phyloP scores from a whole-genome alignment of 64 coral and sea anemone species.

The Stylophora pistillata region DNA sequence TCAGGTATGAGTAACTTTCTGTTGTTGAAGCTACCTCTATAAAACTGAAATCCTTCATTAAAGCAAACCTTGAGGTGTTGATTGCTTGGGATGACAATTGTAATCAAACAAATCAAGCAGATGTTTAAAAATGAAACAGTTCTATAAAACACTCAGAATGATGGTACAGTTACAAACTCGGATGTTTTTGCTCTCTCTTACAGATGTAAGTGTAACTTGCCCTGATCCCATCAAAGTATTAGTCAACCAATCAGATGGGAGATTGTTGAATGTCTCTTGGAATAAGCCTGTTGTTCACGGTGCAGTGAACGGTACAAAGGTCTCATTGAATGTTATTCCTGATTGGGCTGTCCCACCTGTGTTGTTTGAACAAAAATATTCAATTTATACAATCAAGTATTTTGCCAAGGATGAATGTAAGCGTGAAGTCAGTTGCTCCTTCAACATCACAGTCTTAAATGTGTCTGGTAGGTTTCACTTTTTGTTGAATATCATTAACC shows the following conservation, averaged over 20 bases:
- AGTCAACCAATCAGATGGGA: constrained; percentile 2
- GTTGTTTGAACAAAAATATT: not conserved
- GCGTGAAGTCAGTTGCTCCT: not conserved
- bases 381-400: constrained; percentile 1
- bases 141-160: too few relatives aligned
- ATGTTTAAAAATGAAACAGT: too few relatives aligned
- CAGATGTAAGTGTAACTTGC: constrained; percentile 8
- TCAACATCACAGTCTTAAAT: constrained; percentile 10
- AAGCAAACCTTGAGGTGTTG: too few relatives aligned
- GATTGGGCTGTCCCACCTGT: constrained; percentile 9
- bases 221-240: not conserved
- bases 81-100: too few relatives aligned
- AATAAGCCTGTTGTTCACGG: not conserved
- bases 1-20: too few relatives aligned
- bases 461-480: not conserved
- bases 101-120: too few relatives aligned
- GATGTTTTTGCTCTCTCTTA: not conserved
- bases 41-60: too few relatives aligned
- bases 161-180: not conserved
- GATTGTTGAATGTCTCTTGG: not conserved
- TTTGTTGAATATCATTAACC: not conserved
- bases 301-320: constrained; percentile 6
- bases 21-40: too few relatives aligned
- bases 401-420: not conserved
- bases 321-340: not conserved